Percentiles rank a stretch among this genome's conserved stretches.
These are phyloP conservation scores for Ochropleura plecta DNA, from an alignment of 2,888 invertebrate genomes.

Conservation along the genomic window DNA sequence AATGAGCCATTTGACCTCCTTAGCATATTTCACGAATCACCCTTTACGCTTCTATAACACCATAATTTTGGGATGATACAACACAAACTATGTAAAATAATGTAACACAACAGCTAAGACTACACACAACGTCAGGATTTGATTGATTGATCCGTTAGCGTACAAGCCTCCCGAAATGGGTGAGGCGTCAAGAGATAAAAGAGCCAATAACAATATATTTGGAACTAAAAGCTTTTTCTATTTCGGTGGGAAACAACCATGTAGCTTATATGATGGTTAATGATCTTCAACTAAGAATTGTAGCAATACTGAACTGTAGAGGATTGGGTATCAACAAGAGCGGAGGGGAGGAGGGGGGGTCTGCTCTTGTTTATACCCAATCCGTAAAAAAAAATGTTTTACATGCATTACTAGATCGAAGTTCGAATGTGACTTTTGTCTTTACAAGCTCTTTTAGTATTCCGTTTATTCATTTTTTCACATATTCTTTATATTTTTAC, in stretches of 20 bases:
- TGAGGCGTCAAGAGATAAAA: constrained; percentile 58
- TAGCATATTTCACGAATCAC: constrained; percentile 30
- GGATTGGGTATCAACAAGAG: too few species aligned
- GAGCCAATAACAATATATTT: constrained; percentile 38
- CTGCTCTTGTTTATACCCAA: too few species aligned
- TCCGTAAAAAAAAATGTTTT: too few species aligned
- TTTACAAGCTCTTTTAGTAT: too few species aligned
- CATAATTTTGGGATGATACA: constrained; percentile 54
- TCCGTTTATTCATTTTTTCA: too few species aligned
- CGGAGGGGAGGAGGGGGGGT: too few species aligned
- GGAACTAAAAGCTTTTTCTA: constrained; percentile 17
- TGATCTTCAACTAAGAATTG: not conserved
- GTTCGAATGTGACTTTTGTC: too few species aligned
- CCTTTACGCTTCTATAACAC: constrained; percentile 30
- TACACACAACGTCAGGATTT: constrained; percentile 59
- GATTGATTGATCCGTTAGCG: constrained; percentile 67
- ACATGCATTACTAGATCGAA: too few species aligned
- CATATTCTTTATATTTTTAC: too few species aligned
- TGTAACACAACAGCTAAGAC: constrained; percentile 40
- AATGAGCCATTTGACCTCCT: constrained; percentile 7
- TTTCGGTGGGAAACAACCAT: not conserved
- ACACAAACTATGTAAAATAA: constrained; percentile 48
- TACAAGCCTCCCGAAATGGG: constrained; percentile 51
- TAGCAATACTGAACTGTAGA: not conserved
- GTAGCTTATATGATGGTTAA: too few species aligned